Evolutionary conservation across 1,140 invertebrate species (phyloP).

Genomic region (Pseudoatta argentina): DNA sequence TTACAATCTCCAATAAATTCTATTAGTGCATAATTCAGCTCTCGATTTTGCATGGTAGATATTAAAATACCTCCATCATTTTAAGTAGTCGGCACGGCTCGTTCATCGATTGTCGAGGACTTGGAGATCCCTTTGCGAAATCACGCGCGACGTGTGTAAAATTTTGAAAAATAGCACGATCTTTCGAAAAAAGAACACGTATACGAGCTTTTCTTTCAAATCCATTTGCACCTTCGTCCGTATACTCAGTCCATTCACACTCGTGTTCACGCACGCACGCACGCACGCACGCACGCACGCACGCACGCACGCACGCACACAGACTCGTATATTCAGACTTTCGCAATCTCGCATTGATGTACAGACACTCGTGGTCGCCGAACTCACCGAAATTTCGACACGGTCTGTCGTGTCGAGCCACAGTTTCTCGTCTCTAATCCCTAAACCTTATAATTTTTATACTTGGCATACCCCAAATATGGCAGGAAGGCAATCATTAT

Average conservation of each 20-base stretch:
- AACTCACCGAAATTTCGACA: conserved; percentile 77
- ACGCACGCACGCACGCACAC: conserved; percentile 2
- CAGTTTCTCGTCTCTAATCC: conserved; percentile 81
- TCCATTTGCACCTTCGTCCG: conserved; percentile 56
- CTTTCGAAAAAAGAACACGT: conserved; percentile 81
- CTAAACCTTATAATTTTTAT: conserved; percentile 87
- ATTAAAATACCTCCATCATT: conserved; percentile 18
- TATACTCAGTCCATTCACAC: conserved; percentile 40
- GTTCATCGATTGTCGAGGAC: conserved; percentile 81
- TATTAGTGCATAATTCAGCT: not conserved
- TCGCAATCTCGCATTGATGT: conserved; percentile 47
- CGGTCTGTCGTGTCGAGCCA: conserved; percentile 71
- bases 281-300: conserved; percentile 4
- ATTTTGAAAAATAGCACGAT: conserved; percentile 86
- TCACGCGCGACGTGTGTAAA: conserved; percentile 81
- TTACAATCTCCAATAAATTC: conserved; percentile 3
- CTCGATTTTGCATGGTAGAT: not conserved
- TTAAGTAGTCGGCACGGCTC: conserved; percentile 62
- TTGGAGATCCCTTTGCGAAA: conserved; percentile 78
- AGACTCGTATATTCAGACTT: conserved; percentile 10
- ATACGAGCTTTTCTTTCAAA: conserved; percentile 34
- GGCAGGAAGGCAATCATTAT: conserved; percentile 87
- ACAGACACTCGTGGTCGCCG: conserved; percentile 66
- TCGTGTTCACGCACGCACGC: conserved; percentile 37
- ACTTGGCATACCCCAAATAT: conserved; percentile 87